Percentiles rank a stretch among this genome's conserved stretches.
phyloP scores from a whole-genome alignment of 2,113 vertebrate species.

The Rostratula benghalensis region DNA sequence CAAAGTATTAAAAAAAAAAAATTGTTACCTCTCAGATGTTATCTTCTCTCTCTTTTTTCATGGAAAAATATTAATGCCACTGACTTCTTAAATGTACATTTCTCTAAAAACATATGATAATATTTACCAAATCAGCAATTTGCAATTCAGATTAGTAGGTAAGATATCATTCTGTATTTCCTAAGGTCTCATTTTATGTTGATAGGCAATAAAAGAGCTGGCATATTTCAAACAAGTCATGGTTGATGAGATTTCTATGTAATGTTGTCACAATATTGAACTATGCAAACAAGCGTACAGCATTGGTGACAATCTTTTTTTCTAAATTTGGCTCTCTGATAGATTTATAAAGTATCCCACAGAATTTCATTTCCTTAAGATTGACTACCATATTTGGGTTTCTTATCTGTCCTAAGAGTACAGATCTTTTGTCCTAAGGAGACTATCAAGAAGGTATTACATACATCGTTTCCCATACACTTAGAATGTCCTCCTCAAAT shows the following conservation, averaged over 20 bases:
- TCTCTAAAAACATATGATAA: neutral
- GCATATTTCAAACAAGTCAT: neutral
- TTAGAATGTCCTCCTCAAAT: neutral
- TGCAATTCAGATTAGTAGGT: neutral
- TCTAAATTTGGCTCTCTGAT: neutral
- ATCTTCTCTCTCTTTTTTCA: neutral
- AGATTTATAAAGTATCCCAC: neutral
- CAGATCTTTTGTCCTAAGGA: neutral
- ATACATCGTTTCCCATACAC: neutral
- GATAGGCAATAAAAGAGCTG: neutral
- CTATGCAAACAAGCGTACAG: neutral
- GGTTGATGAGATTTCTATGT: neutral
- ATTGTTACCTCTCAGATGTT: neutral
- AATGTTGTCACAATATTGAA: neutral
- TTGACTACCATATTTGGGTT: neutral
- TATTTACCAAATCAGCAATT: neutral
- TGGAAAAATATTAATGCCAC: neutral
- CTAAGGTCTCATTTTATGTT: neutral
- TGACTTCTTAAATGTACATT: neutral
- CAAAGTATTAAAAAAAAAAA: neutral
- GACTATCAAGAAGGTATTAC: neutral
- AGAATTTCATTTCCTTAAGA: neutral
- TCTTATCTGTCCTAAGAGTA: neutral
- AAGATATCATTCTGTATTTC: neutral
- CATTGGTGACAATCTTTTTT: neutral